Percentiles rank a stretch among this genome's conserved stretches.
Conservation (phyloP, 2,888 invertebrate genomes). For the Nomada fabriciana region DNA sequence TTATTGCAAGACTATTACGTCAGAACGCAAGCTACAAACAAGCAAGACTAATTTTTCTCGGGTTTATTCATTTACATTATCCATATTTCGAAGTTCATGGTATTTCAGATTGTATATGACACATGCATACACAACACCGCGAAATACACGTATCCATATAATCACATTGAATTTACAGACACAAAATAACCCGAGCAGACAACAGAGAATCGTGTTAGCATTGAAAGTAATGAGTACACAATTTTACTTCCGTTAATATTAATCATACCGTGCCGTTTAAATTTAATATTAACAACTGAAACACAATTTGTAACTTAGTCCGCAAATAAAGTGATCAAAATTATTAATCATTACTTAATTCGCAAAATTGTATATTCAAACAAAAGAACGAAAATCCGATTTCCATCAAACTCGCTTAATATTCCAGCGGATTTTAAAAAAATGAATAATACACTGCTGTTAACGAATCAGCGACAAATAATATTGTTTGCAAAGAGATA, state of each 20-base stretch:
- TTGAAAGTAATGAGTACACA: not conserved
- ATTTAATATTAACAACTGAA: conserved; percentile 15
- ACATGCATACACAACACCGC: not conserved
- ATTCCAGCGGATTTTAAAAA: too few species aligned
- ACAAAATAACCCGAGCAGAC: conserved; percentile 4
- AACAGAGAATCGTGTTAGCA: conserved; percentile 1
- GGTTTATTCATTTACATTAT: too few species aligned
- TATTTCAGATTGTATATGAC: too few species aligned
- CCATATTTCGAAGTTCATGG: too few species aligned
- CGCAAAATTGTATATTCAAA: not conserved
- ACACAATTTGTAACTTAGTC: not conserved
- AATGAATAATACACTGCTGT: too few species aligned
- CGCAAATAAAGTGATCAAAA: conserved; percentile 8
- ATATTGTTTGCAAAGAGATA: too few species aligned
- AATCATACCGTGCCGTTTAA: not conserved
- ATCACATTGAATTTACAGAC: conserved; percentile 4
- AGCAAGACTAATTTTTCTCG: not conserved
- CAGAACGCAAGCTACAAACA: not conserved
- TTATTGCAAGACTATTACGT: not conserved
- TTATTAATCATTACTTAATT: conserved; percentile 7
- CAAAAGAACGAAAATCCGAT: not conserved
- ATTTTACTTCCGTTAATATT: conserved; percentile 23
- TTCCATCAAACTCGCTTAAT: too few species aligned
- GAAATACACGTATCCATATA: not conserved
- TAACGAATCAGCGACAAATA: too few species aligned